These are phyloP conservation scores for Dichetophora obliterata DNA, from an alignment of 2,888 invertebrate genomes.

Conservation along the genomic window DNA sequence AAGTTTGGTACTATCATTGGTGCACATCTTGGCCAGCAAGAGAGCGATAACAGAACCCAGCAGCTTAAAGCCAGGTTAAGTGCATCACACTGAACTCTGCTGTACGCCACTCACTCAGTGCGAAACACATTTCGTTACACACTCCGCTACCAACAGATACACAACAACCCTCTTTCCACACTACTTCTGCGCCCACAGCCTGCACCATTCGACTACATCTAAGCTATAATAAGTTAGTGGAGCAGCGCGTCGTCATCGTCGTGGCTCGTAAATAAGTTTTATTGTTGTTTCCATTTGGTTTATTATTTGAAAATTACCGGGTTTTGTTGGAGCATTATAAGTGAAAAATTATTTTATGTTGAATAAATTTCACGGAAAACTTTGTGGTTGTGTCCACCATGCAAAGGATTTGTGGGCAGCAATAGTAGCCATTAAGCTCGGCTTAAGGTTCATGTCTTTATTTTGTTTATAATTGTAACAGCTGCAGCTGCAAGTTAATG, in stretches of 20 bases:
- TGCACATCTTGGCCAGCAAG: background rate
- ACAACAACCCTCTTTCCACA: constrained; percentile 36
- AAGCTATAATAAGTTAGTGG: too few relatives aligned
- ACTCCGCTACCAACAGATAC: background rate
- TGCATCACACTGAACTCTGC: constrained; percentile 43
- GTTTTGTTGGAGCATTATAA: constrained; percentile 11
- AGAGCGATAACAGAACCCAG: constrained; percentile 27
- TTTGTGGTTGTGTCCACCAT: background rate
- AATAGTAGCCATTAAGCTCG: too few relatives aligned
- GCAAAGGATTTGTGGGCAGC: too few relatives aligned
- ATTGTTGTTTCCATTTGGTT: constrained; percentile 54
- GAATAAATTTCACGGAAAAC: constrained; percentile 7
- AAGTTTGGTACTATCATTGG: background rate
- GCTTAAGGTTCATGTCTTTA: too few relatives aligned
- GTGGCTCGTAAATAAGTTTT: constrained; percentile 66
- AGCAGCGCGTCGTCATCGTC: constrained; percentile 49
- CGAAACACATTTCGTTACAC: background rate
- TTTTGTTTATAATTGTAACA: too few relatives aligned
- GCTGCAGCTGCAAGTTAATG: too few relatives aligned
- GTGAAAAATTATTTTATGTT: constrained; percentile 14
- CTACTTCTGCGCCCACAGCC: background rate
- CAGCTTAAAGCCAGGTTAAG: constrained; percentile 39
- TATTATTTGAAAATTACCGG: constrained; percentile 28
- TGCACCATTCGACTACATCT: too few relatives aligned
- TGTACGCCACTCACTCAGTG: constrained; percentile 29